phyloP scores from a whole-genome alignment of 1,140 invertebrate species.

The Drosophila quadrilineata region DNA sequence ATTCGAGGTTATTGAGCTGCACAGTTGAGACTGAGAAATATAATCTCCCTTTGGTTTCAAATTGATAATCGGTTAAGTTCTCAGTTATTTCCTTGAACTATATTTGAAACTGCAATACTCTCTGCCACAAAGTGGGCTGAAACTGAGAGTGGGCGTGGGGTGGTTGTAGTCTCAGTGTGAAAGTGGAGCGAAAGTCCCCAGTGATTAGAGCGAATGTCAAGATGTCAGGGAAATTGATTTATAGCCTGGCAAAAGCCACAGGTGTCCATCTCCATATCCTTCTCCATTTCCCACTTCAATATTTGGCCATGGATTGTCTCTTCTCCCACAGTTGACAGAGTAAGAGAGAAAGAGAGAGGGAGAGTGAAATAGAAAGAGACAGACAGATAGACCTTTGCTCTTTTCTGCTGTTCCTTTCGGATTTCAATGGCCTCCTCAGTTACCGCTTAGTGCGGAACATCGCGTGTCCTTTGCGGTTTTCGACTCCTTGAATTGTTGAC shows the following conservation, averaged over 20 bases:
- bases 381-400: slow-evolving; percentile 9
- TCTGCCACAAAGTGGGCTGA: neutral
- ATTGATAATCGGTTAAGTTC: too few relatives aligned
- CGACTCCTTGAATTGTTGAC: slow-evolving; percentile 23
- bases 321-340: slow-evolving; percentile 38
- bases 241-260: slow-evolving; percentile 38
- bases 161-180: slow-evolving; percentile 4
- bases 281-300: neutral
- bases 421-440: slow-evolving; percentile 20
- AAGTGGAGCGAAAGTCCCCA: neutral
- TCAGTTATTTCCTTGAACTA: too few relatives aligned
- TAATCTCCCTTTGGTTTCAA: too few relatives aligned
- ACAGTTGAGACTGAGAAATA: too few relatives aligned
- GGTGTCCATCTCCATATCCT: slow-evolving; percentile 33
- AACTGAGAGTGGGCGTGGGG: neutral
- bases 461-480: slow-evolving; percentile 41
- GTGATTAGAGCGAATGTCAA: slow-evolving; percentile 37
- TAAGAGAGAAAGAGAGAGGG: neutral
- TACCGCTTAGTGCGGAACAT: slow-evolving; percentile 17
- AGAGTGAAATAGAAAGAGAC: neutral
- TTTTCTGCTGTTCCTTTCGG: slow-evolving; percentile 37
- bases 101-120: too few relatives aligned
- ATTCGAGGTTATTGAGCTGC: slow-evolving; percentile 1
- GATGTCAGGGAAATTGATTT: slow-evolving; percentile 45
- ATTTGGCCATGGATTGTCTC: slow-evolving; percentile 11